Evolutionary conservation across 37 sponge, comb jelly and placozoan genomes (phyloP).

Genomic region (Hexactinellida sp.): DNA sequence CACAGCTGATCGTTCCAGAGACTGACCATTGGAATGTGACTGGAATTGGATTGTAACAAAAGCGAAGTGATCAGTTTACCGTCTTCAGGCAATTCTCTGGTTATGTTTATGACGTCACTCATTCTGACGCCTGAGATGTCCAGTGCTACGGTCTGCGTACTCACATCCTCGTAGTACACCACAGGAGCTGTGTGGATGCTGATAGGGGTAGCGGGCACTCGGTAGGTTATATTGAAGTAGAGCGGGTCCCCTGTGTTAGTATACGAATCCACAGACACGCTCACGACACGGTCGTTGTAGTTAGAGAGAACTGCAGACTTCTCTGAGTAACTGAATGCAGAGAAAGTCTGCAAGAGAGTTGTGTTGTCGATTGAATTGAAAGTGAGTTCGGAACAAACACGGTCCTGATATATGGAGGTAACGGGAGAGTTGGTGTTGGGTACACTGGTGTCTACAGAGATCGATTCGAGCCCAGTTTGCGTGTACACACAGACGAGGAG

Average conservation of each 20-base stretch:
- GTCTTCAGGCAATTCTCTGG: background rate
- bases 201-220: background rate
- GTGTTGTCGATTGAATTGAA: background rate
- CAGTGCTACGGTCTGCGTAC: background rate
- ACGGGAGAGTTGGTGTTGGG: background rate
- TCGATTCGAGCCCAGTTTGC: background rate
- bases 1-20: background rate
- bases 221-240: background rate
- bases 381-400: background rate
- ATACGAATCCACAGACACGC: background rate
- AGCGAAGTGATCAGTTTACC: background rate
- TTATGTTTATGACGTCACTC: background rate
- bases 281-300: background rate
- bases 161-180: background rate
- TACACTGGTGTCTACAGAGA: background rate
- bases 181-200: background rate
- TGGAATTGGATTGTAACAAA: background rate
- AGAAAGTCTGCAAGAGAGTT: background rate
- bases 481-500: slow-evolving; percentile 1
- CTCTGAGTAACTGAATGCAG: background rate
- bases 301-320: background rate
- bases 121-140: background rate
- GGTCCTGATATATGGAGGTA: background rate
- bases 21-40: background rate
- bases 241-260: background rate